Conservation (phyloP, 1,140 invertebrate species). For the Drosophila busckii region DNA sequence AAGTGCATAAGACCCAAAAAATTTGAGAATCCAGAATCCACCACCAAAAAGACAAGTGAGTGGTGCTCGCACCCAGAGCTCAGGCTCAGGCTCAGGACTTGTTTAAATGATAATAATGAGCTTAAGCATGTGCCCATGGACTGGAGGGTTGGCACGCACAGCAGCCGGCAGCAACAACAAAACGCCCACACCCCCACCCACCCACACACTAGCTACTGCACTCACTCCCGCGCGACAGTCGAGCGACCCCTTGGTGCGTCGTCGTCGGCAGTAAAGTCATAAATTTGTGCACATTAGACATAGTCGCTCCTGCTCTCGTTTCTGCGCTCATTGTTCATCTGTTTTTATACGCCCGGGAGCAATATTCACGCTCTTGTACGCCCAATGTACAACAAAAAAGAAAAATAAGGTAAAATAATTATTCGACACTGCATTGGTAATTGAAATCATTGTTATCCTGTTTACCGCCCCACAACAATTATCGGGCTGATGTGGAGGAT, state of each 20-base stretch:
- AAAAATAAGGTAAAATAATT: slow-evolving; percentile 69
- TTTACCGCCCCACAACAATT: slow-evolving; percentile 42
- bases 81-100: slow-evolving; percentile 51
- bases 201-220: not conserved
- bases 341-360: slow-evolving; percentile 76
- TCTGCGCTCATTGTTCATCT: slow-evolving; percentile 47
- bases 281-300: slow-evolving; percentile 79
- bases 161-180: slow-evolving; percentile 38
- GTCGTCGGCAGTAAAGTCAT: slow-evolving; percentile 65
- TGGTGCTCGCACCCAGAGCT: no score
- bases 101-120: slow-evolving; percentile 77
- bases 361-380: slow-evolving; percentile 75
- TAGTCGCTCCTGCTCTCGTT: slow-evolving; percentile 36
- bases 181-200: slow-evolving; percentile 31
- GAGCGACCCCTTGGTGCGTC: slow-evolving; percentile 8
- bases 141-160: slow-evolving; percentile 43
- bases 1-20: slow-evolving; percentile 21
- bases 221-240: slow-evolving; percentile 9
- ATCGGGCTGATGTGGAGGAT: no score
- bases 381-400: slow-evolving; percentile 26
- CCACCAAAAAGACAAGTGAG: slow-evolving; percentile 29
- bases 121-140: slow-evolving; percentile 66
- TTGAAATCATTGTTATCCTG: slow-evolving; percentile 76
- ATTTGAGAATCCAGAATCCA: slow-evolving; percentile 47
- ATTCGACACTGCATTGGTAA: slow-evolving; percentile 77